Evolutionary conservation across 1,140 invertebrate genomes (phyloP), one percentile per base, ranked within the genome.

Genomic region (Pseudomyrmex dendroicus): DNA sequence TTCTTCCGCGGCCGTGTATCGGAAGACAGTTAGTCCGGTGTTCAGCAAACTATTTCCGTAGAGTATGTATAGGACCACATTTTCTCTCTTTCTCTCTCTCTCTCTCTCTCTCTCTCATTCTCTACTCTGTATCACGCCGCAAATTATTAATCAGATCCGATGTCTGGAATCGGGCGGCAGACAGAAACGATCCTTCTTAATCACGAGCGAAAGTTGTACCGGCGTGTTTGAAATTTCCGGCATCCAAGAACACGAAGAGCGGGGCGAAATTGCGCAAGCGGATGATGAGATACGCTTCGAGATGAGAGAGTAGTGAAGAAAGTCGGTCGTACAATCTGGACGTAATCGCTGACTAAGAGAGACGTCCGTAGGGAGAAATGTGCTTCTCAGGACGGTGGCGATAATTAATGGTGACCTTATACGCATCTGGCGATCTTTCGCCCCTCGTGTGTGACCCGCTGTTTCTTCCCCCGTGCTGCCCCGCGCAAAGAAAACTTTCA

Each of bases 381-480:
- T 77, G 64, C 64, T 85, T 57, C 73, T 83, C 46, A 61, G 54
- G 25, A 64, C 70, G 76, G 76, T 76, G 82, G 52, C 46, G 73
- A 68, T 89, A 86, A 89, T 89, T 86, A 89, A 89, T 89, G 35
- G 85, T 86, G 74, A 68, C 61, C 56, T 86, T 85, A 86, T 85
- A 77, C 85, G 89, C 84, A 77, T 86, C 83, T 56, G 50, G 56
- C 83, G 70, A 61, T 52, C 68, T 66, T 64, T 46, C 56, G 44
- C 73, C 73, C 25, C 48, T 59, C 57, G 63, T 35, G n/a, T 15
- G 57, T 22, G 62, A 20, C 25, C 57, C 13, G 70, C 48, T 76
- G 73, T 9, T 61, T 52, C 48, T 52, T 64, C 66, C 12, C 56
- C 9, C 67, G 82, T 8, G 50, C 54, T 57, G 9, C 13, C 35